phyloP scores from a whole-genome alignment of 2,113 vertebrate species.

The Tetraodon nigroviridis region DNA sequence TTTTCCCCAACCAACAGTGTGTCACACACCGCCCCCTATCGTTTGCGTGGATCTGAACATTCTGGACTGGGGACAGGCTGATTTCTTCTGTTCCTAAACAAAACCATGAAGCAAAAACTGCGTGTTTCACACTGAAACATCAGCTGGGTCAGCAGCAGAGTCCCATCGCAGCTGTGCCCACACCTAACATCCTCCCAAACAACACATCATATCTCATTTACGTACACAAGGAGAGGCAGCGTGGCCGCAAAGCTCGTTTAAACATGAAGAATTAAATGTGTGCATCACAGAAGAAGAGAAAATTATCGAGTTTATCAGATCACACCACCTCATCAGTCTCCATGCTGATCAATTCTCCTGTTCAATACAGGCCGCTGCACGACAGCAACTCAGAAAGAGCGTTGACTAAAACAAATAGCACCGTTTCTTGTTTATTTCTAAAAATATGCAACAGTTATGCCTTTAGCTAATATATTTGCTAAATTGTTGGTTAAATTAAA shows the following conservation, averaged over 20 bases:
- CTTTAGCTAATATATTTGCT: background rate
- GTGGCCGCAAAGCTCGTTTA: too few relatives aligned
- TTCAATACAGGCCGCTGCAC: slow-evolving; percentile 1
- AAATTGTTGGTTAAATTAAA: too few relatives aligned
- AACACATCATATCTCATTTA: too few relatives aligned
- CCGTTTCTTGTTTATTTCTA: background rate
- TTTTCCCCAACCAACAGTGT: slow-evolving; percentile 34
- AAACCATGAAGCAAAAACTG: background rate
- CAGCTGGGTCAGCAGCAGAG: background rate
- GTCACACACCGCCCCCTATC: slow-evolving; percentile 71
- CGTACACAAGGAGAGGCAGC: too few relatives aligned
- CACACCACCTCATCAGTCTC: slow-evolving; percentile 29
- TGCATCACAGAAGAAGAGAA: slow-evolving; percentile 21
- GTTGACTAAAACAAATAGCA: background rate
- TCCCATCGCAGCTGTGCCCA: background rate
- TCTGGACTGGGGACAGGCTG: slow-evolving; percentile 7
- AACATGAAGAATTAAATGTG: slow-evolving; percentile 20
- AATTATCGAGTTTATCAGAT: slow-evolving; percentile 27
- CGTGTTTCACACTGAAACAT: background rate
- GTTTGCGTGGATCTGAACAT: slow-evolving; percentile 48
- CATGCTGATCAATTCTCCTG: slow-evolving; percentile 21
- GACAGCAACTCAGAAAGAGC: background rate
- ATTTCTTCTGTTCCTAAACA: background rate
- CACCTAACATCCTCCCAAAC: background rate
- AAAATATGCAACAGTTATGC: background rate